These are phyloP conservation scores for Onychostoma macrolepis DNA, from an alignment of 2,113 vertebrate genomes.

Conservation along the genomic window DNA sequence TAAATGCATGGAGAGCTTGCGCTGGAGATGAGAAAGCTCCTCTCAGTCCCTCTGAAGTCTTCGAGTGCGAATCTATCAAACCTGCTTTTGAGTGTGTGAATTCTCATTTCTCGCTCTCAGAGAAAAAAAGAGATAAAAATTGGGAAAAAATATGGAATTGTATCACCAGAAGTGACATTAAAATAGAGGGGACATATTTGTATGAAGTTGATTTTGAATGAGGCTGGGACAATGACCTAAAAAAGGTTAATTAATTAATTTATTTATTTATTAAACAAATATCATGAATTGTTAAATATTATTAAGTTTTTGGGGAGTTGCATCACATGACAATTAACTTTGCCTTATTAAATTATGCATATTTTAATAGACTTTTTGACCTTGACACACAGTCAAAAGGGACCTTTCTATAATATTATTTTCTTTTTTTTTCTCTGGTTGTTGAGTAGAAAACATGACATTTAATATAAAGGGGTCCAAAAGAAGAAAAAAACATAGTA, in stretches of 20 bases:
- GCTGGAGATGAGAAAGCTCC: slow-evolving; percentile 47
- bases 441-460: background rate
- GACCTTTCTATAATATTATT: background rate
- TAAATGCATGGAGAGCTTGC: slow-evolving; percentile 46
- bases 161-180: background rate
- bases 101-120: slow-evolving; percentile 43
- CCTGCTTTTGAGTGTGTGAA: slow-evolving; percentile 35
- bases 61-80: slow-evolving; percentile 46
- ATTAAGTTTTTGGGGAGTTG: background rate
- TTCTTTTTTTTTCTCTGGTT: background rate
- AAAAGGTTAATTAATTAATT: background rate
- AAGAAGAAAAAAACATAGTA: background rate
- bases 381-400: background rate
- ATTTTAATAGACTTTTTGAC: background rate
- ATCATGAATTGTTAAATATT: background rate
- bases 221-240: background rate
- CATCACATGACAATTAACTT: background rate
- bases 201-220: background rate
- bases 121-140: slow-evolving; percentile 3
- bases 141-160: slow-evolving; percentile 45
- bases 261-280: background rate
- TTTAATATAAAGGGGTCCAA: background rate
- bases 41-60: slow-evolving; percentile 44
- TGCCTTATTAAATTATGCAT: background rate
- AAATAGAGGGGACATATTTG: background rate